These are phyloP conservation scores for Villa cingulata DNA, from an alignment of 2,888 invertebrate species.

Conservation along the genomic window DNA sequence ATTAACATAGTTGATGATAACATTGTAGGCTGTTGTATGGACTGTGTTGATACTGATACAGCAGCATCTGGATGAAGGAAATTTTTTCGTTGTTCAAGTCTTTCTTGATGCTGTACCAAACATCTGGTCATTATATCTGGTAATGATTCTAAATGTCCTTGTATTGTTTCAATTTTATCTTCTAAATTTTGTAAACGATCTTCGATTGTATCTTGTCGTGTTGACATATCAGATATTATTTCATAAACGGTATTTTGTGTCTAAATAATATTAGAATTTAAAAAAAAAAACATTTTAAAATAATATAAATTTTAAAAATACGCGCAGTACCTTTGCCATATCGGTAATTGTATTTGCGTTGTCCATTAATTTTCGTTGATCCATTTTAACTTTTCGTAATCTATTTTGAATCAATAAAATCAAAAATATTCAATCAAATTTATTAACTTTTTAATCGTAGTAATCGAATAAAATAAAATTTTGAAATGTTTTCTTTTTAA, in stretches of 20 bases:
- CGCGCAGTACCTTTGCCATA: slow-evolving; percentile 95
- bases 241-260: slow-evolving; percentile 97
- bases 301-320: not conserved
- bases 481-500: no score
- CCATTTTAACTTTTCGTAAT: slow-evolving; percentile 98
- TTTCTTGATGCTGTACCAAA: slow-evolving; percentile 62
- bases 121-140: slow-evolving; percentile 70
- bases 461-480: no score
- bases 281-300: slow-evolving; percentile 4
- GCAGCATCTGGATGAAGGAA: slow-evolving; percentile 82
- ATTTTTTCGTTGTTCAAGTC: slow-evolving; percentile 68
- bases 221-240: slow-evolving; percentile 94
- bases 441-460: no score
- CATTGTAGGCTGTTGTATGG: slow-evolving; percentile 39
- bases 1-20: slow-evolving; percentile 39
- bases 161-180: slow-evolving; percentile 74
- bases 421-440: no score
- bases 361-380: slow-evolving; percentile 98
- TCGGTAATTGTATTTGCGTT: slow-evolving; percentile 98
- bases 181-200: slow-evolving; percentile 86
- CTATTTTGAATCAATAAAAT: no score
- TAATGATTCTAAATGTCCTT: slow-evolving; percentile 73
- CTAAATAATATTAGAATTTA: slow-evolving; percentile 39
- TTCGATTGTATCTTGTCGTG: slow-evolving; percentile 84
- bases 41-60: slow-evolving; percentile 40